These are phyloP conservation scores for Hoplostethus atlanticus DNA, from an alignment of 2,797 vertebrate genomes.

Conservation along the genomic window DNA sequence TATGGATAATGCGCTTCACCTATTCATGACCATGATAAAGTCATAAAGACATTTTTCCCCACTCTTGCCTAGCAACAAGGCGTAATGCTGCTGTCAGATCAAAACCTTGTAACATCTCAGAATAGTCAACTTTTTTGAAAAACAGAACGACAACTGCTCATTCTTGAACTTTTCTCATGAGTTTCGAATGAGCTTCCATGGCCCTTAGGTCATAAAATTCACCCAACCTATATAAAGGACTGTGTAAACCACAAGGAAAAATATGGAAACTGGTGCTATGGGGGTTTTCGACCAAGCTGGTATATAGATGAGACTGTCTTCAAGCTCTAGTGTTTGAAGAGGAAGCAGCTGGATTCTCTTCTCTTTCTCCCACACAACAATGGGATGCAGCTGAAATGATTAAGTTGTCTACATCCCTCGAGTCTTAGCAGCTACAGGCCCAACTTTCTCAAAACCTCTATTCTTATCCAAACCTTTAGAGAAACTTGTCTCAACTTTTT, in stretches of 20 bases:
- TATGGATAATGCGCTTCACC: constrained; percentile 18
- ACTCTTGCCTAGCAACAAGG: too few species aligned
- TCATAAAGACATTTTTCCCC: too few species aligned
- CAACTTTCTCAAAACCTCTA: constrained; percentile 11
- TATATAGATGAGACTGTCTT: constrained; percentile 29
- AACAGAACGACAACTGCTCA: neutral
- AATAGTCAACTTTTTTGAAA: constrained; percentile 12
- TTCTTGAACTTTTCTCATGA: neutral
- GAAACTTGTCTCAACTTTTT: neutral
- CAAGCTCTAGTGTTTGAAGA: constrained; percentile 28
- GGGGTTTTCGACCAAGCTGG: constrained; percentile 1
- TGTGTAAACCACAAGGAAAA: constrained; percentile 19
- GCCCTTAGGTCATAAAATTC: constrained; percentile 19
- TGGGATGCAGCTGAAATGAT: neutral
- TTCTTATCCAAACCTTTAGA: constrained; percentile 15
- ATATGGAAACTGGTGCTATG: constrained; percentile 24
- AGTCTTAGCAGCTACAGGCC: constrained; percentile 12
- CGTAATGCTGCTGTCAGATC: neutral
- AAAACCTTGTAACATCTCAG: constrained; percentile 5
- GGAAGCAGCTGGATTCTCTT: constrained; percentile 30
- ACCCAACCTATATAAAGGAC: constrained; percentile 16
- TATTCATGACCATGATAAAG: neutral
- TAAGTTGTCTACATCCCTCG: constrained; percentile 5
- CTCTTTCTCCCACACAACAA: constrained; percentile 10
- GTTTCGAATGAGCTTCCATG: neutral